Base-by-base conservation (phyloP, 1,140 invertebrate genomes). In the Listronotus bonariensis region DNA sequence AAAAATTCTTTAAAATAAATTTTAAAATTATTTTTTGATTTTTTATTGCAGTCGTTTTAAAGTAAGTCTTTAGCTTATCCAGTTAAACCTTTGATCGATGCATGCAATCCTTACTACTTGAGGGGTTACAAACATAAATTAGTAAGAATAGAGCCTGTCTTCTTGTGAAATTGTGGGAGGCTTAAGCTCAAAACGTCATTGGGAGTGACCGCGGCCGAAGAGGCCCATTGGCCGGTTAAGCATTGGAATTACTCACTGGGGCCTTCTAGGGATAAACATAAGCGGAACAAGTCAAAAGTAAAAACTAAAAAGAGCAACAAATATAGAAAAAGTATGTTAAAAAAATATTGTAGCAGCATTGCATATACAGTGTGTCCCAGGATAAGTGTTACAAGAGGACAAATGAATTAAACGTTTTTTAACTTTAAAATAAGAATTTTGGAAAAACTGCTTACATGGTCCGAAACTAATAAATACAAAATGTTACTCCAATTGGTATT, bases 141-240 rank as follows among this genome's bases (percentile, higher is more conserved):
- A 63, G 60, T 63, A 63, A 54, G 51, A 46, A 63, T 63, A 15
- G 36, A 32, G 51, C 12, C 40, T 54, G 40, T 63, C 60, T 38
- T 55, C 51, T 61, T 61, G n/a, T 18, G 46, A 34, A 52, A 61
- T 38, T 61, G 49, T 42, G 31, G 26, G 18, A 53, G n/a, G 32
- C 58, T 63, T 63, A 54, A 54, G 43, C 60, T 40, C 14, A 40
- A 48, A 61, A 51, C 45, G 59, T 61, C 59, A 43, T 42, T 53
- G 31, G 9, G 41, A 53, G 14, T 61, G 49, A 61, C 59, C 59
- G 17, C 46, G 59, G 32, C 40, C 31, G n/a, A 26, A 17, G 32
- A 48, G 42, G 42, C 18, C 18, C 32, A 63, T 20, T 43, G 60
- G n/a, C 36, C 49, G 18, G 60, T 40, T 42, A 18, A 46, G 40